Percentiles rank a stretch among this genome's conserved stretches.
phyloP scores from a whole-genome alignment of 2,888 invertebrate species.

The Thera obeliscata region DNA sequence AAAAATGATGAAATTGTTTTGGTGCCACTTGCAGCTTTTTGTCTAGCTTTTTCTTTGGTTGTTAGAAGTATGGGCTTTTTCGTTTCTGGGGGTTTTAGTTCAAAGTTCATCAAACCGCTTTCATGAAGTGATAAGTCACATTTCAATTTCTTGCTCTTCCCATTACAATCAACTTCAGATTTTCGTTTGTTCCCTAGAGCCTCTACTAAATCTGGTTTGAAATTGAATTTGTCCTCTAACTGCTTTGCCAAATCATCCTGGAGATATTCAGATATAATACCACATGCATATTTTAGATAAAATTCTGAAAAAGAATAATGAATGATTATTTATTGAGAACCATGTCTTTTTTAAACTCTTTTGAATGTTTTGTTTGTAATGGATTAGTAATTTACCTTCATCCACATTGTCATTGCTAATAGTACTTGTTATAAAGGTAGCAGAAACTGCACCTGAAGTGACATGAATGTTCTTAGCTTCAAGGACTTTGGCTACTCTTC shows the following conservation, averaged over 20 bases:
- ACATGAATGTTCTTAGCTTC: constrained; percentile 89
- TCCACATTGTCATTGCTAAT: constrained; percentile 83
- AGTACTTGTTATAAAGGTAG: constrained; percentile 89
- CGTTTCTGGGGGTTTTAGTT: constrained; percentile 58
- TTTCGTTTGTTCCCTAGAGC: constrained; percentile 82
- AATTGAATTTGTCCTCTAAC: constrained; percentile 86
- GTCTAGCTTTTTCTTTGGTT: constrained; percentile 89
- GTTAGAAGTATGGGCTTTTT: constrained; percentile 83
- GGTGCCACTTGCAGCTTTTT: constrained; percentile 91
- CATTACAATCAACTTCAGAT: constrained; percentile 66
- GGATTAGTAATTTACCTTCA: constrained; percentile 67
- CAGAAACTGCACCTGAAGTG: constrained; percentile 89
- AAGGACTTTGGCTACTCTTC: constrained; percentile 86
- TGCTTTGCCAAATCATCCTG: constrained; percentile 87
- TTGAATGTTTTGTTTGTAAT: not conserved
- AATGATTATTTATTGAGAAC: not conserved
- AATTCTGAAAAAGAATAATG: constrained; percentile 75
- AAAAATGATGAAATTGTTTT: constrained; percentile 88
- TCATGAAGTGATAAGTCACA: constrained; percentile 61
- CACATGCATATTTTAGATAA: constrained; percentile 89
- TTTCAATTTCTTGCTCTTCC: constrained; percentile 72
- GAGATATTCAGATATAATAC: constrained; percentile 91
- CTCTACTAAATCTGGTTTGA: constrained; percentile 85
- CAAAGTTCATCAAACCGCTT: constrained; percentile 61
- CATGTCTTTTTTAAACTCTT: not conserved